A percentile compares a stretch with the other conserved stretches of the same genome.
Conservation (phyloP, 2,888 invertebrate genomes). For the Sabellastarte sp. region DNA sequence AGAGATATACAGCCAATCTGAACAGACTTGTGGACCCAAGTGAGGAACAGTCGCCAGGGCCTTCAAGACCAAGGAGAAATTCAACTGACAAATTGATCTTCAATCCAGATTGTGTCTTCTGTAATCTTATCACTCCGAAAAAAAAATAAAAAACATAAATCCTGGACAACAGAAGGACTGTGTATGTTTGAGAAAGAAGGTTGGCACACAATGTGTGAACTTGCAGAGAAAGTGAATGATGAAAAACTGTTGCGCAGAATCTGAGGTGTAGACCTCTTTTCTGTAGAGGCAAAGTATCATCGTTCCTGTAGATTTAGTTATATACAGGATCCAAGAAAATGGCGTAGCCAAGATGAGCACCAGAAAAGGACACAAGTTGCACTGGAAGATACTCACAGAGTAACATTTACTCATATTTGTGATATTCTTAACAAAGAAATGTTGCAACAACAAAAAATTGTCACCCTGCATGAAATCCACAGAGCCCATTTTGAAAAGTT, state of each 20-base stretch:
- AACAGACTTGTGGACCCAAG: no score
- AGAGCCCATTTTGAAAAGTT: background rate
- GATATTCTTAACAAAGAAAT: background rate
- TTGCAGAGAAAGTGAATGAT: background rate
- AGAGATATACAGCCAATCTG: background rate
- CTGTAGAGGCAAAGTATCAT: background rate
- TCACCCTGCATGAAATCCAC: background rate
- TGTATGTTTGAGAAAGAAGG: background rate
- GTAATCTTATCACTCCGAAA: background rate
- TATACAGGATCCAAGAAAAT: background rate
- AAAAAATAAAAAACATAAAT: background rate
- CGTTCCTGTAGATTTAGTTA: background rate
- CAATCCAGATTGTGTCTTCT: slow-evolving; percentile 1
- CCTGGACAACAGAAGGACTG: slow-evolving; percentile 2
- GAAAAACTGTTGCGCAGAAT: background rate
- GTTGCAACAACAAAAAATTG: background rate
- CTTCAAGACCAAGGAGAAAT: no score
- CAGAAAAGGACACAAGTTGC: background rate
- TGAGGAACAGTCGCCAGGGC: no score
- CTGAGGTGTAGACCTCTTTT: background rate
- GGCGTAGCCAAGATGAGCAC: slow-evolving; percentile 1
- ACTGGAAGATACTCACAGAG: background rate
- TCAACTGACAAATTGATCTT: background rate
- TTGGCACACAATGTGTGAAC: background rate
- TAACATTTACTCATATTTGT: background rate